Percentiles rank a stretch among this genome's conserved stretches.
Evolutionary conservation across 1,140 invertebrate species (phyloP).

Genomic region (Sycobia sp.): DNA sequence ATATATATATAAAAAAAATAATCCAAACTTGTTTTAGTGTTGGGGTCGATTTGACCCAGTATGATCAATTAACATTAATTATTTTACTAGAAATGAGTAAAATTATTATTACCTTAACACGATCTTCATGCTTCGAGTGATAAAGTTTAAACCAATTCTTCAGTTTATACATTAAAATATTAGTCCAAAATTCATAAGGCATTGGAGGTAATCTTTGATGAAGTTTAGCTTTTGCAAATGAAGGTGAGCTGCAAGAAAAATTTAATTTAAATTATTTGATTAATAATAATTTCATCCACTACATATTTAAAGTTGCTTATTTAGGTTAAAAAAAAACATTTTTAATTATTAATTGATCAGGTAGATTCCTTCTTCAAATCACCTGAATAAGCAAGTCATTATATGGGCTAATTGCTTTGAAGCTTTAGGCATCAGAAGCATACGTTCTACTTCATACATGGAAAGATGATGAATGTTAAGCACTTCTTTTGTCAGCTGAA

Average conservation of each 20-base stretch:
- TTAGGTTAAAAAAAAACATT: too few relatives aligned
- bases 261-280: too few relatives aligned
- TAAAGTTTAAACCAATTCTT: constrained; percentile 65
- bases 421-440: constrained; percentile 65
- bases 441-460: constrained; percentile 68
- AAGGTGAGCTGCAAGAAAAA: constrained; percentile 47
- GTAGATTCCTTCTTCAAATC: constrained; percentile 6
- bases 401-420: constrained; percentile 64
- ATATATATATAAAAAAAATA: too few relatives aligned
- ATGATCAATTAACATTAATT: not conserved
- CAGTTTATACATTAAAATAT: constrained; percentile 61
- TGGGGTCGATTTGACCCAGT: not conserved
- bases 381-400: constrained; percentile 67
- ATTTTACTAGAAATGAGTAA: not conserved
- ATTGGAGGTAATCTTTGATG: constrained; percentile 60
- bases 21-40: too few relatives aligned
- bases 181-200: constrained; percentile 68
- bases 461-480: constrained; percentile 60
- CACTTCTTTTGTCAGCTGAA: constrained; percentile 63
- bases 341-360: not conserved
- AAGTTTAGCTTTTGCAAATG: constrained; percentile 47
- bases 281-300: too few relatives aligned
- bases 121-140: constrained; percentile 56
- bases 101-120: constrained; percentile 54
- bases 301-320: not conserved